These are phyloP conservation scores for Clarias gariepinus DNA, from an alignment of 2,113 vertebrate species.

Conservation along the genomic window DNA sequence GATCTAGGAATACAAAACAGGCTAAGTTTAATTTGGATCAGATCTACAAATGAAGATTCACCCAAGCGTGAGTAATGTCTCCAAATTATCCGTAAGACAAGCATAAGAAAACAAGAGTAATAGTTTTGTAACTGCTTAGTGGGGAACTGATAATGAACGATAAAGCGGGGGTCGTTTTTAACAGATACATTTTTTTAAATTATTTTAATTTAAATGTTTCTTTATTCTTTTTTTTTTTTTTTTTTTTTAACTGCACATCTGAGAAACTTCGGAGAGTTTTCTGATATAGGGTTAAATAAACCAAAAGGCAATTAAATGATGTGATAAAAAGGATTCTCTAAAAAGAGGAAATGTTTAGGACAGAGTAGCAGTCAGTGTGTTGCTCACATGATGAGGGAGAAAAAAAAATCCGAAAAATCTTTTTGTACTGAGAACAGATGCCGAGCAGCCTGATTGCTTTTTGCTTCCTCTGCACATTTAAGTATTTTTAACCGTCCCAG, in stretches of 20 bases:
- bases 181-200: neutral
- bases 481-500: neutral
- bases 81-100: neutral
- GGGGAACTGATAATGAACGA: neutral
- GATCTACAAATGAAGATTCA: neutral
- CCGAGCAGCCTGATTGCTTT: conserved; percentile 5
- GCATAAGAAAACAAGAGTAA: neutral
- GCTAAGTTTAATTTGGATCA: neutral
- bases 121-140: neutral
- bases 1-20: neutral
- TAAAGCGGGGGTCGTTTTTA: neutral
- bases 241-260: neutral
- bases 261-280: neutral
- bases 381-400: conserved; percentile 11
- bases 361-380: conserved; percentile 31
- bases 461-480: conserved; percentile 9
- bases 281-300: neutral
- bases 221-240: neutral
- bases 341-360: conserved; percentile 37
- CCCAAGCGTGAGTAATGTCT: neutral
- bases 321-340: neutral
- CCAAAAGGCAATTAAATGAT: neutral
- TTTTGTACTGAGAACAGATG: conserved; percentile 16
- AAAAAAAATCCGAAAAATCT: neutral
- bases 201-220: conserved; percentile 2